Base-by-base conservation (phyloP, 1,140 invertebrate genomes). In the Riptortus pedestris region DNA sequence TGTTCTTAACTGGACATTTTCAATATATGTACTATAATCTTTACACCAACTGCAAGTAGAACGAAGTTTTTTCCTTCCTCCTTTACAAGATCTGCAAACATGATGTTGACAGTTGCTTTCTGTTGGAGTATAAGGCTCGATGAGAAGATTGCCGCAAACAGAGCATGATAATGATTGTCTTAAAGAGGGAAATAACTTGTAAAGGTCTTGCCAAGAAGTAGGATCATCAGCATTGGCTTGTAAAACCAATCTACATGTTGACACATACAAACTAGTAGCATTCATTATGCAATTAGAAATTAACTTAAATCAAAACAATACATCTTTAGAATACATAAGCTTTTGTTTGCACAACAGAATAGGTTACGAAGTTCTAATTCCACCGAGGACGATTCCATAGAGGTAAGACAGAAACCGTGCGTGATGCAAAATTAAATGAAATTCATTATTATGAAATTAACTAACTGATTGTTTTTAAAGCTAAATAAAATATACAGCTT, bases 91-190 rank as follows among this genome's bases (percentile, higher is more conserved):
- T n/a, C 79, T 76, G 69, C 91, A 95, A 18, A 94, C 87, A 76
- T 91, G 85, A 77, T 94, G 91, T 74, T 90, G 87, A 77, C 91
- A 94, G 63, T 83, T 82, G n/a, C 83, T 84, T 69, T 83, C 83
- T 3, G 79, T 81, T n/a, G 90, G 88, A 48, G 87, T 85, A 72
- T 86, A 85, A 1, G 91, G 91, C 72, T 90, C 85, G 55, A 85
- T 84, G 51, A 93, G 75, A 63, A 94, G 78, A 72, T 89, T 85
- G 61, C 86, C 85, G 75, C 91, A 94, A 38, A 93, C 91, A 62
- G 87, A 88, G 75, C 91, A 94, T 65, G 87, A 88, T 64, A 96
- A 77, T 68, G 90, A 87, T 75, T 91, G 88, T 45, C 90, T 80
- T 70, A 94, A 79, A 75, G 90, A 89, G 1, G 87, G 88, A 65